Evolutionary conservation across 2,888 invertebrate genomes (phyloP), one percentile per base, ranked within the genome.

Genomic region (Malachius bipustulatus): DNA sequence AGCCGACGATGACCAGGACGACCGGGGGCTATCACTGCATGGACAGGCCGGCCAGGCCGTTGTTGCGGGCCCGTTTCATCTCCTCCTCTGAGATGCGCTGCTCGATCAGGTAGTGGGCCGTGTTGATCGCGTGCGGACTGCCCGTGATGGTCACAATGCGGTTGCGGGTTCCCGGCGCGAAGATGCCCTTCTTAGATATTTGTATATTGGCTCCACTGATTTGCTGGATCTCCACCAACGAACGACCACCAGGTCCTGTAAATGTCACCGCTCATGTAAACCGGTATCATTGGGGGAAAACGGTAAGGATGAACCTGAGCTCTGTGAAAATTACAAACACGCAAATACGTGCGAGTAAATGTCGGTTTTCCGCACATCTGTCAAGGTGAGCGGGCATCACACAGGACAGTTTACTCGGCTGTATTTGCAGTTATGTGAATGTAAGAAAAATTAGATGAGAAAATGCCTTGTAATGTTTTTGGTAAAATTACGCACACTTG

Each of bases 131-230:
- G 65, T 77, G 78, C 57, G 80, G 76, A 57, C 79, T 77, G 66
- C 94, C 94, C 57, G 84, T 82, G 68, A 94, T 91, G 65, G 93
- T 90, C 51, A 94, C 94, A 67, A 93, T 88, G 61, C 94, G 83
- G 73, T 94, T 93, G 65, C 91, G 82, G 50, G 93, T 94, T 66
- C 93, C 93, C 49, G 94, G 93, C 57, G 90, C 88, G 73, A 89
- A 94, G 59, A 87, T 88, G 64, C 93, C 93, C 71, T 94, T 94
- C 76, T 94, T 94, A 52, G 91, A 91, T 70, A 96, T 94, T 73
- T 94, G 93, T 67, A 96, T 91, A 71, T 85, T 91, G 66, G 94
- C 91, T 65, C 93, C 91, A 61, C 90, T 91, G 69, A 83, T 76
- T 70, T 91, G 89, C 71, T 94, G 94, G 67, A 96, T 89, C 74